Percentiles rank a stretch among this genome's conserved stretches.
phyloP scores from a whole-genome alignment of 2,797 vertebrate species.

The Bucorvus abyssinicus region DNA sequence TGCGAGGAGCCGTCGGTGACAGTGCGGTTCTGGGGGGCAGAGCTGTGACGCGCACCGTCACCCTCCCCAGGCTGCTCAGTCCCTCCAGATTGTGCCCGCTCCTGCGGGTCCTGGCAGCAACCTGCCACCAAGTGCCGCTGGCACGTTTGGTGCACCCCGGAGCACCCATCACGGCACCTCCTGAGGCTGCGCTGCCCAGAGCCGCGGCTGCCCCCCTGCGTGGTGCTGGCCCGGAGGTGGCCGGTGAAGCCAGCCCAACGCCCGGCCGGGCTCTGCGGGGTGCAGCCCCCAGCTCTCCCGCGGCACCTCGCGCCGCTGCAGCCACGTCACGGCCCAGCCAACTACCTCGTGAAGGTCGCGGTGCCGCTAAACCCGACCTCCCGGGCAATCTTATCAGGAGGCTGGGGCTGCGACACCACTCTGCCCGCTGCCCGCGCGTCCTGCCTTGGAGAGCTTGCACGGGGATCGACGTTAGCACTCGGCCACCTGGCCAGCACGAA shows the following conservation, averaged over 20 bases:
- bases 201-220: rapidly evolving
- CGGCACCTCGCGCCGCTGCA: rapidly evolving
- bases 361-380: not conserved
- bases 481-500: not conserved
- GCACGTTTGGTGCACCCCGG: not conserved
- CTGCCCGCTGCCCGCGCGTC: not conserved
- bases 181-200: not conserved
- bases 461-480: rapidly evolving
- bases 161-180: not conserved
- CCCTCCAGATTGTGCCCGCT: not conserved
- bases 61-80: not conserved
- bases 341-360: rapidly evolving
- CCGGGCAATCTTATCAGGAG: not conserved
- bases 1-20: not conserved
- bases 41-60: not conserved
- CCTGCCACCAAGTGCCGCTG: not conserved
- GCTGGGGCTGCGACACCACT: not conserved
- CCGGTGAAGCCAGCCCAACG: rapidly evolving
- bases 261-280: not conserved
- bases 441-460: not conserved
- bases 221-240: not conserved
- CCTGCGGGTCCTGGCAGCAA: not conserved
- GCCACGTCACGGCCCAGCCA: not conserved
- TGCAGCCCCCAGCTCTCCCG: not conserved
- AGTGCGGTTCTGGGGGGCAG: not conserved